phyloP scores from a whole-genome alignment of 2,113 vertebrate genomes.

The Desmodus rotundus region DNA sequence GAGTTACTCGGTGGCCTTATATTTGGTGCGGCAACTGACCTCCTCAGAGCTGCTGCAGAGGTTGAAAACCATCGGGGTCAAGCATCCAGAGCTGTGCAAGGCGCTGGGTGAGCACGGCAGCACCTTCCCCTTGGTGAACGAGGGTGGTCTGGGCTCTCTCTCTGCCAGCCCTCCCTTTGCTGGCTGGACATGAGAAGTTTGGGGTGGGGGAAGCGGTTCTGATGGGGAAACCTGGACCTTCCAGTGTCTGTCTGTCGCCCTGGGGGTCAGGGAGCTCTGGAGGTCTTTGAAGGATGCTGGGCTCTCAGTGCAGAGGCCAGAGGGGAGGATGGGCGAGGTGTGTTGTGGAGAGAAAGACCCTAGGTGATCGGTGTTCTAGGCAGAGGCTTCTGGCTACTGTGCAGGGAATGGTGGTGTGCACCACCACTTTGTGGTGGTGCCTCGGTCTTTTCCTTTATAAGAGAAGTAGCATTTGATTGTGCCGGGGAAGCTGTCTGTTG shows the following conservation, averaged over 20 bases:
- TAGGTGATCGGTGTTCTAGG: background rate
- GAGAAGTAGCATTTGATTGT: too few species aligned
- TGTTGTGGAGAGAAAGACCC: too few species aligned
- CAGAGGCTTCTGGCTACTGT: background rate
- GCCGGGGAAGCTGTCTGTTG: background rate
- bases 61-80: constrained; percentile 94
- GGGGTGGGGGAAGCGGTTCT: background rate
- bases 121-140: background rate
- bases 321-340: rapidly evolving
- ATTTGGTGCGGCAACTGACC: constrained; percentile 94
- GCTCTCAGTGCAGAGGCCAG: background rate
- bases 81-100: constrained; percentile 94
- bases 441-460: background rate
- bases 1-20: constrained; percentile 96
- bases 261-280: background rate
- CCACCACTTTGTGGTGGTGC: rapidly evolving
- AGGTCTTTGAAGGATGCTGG: background rate
- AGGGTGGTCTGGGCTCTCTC: background rate
- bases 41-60: constrained; percentile 94
- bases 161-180: background rate
- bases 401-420: background rate
- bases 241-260: background rate
- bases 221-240: background rate
- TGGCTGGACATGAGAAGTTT: background rate
- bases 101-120: constrained; percentile 89